phyloP scores from a whole-genome alignment of 2,113 vertebrate species.

The Gavialis gangeticus region DNA sequence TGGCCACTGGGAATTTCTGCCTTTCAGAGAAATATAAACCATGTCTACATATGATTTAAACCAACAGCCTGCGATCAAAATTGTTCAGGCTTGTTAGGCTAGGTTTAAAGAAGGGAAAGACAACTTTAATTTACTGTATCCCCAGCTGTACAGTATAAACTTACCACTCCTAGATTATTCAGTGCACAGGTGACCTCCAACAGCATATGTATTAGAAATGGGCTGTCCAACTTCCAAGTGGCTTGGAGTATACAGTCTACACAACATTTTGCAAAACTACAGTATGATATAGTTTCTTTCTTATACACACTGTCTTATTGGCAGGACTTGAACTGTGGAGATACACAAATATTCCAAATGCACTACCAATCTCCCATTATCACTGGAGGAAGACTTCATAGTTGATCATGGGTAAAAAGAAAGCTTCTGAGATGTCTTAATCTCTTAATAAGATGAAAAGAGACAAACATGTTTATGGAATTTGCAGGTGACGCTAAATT shows the following conservation, averaged over 20 bases:
- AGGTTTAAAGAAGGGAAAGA: background rate
- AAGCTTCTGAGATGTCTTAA: constrained; percentile 2
- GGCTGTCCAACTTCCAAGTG: no score
- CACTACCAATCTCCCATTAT: background rate
- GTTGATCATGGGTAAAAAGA: constrained; percentile 2
- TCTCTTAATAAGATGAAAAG: constrained; percentile 34
- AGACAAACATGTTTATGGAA: background rate
- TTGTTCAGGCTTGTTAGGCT: background rate
- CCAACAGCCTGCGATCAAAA: background rate
- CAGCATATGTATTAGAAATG: background rate
- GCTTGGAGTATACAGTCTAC: background rate
- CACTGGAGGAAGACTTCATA: background rate
- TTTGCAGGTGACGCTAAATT: background rate
- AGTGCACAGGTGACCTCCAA: background rate
- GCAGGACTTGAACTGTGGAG: background rate
- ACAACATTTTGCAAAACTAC: background rate
- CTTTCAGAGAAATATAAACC: background rate
- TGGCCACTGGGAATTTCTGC: background rate
- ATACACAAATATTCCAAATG: background rate
- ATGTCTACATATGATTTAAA: background rate
- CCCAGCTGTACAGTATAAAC: background rate
- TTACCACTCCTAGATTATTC: background rate
- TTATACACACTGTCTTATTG: constrained; percentile 7
- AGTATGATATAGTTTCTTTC: constrained; percentile 9
- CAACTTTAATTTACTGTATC: background rate